Base-by-base conservation (phyloP, 2,797 vertebrate species). In the Anableps anableps region DNA sequence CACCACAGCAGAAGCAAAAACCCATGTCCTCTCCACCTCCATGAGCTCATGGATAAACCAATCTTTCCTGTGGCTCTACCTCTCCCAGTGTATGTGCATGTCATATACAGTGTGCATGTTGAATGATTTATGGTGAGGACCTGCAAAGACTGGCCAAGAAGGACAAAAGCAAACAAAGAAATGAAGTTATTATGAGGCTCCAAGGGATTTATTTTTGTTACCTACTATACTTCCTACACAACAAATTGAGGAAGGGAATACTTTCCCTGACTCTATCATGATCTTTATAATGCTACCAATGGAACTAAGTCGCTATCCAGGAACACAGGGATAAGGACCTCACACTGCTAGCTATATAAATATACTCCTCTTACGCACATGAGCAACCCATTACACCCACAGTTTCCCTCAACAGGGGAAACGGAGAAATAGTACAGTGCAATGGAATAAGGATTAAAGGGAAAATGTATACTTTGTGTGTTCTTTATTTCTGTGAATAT, bases 371-470 rank as follows among this genome's bases (percentile, higher is more conserved):
- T 93, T 94, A 91, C 79, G 82, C 88, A 93, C 80, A 92, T 83
- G 88, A 92, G 88, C 86, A 83, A 87, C 79, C 86, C 90, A 92
- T 93, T 92, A 91, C 88, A 93, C 78, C 89, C 78, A 84, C 77
- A 88, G 87, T 91, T 90, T 91, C 86, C 83, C 85, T 83, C 79
- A 84, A 72, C 84, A 85, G 83, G 77, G 81, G 74, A 81, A 90
- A 89, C 87, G 82, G 64, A 82, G 72, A 74, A 82, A 70, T 80
- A 82, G 82, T 73, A 78, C 23, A 23, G 45, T 45, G 60, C n/a
- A 38, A 53, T 53, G 41, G 74, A 31, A 23, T 43, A 73, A 34
- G 47, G 74, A 80, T 55, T 70, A 34, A 80, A 74, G 13, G 83
- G 82, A 85, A 72, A 88, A 89, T 74, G 80, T 76, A 91, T 88